Evolutionary conservation across 1,140 invertebrate genomes (phyloP).

Genomic region (Ceratina japonica): DNA sequence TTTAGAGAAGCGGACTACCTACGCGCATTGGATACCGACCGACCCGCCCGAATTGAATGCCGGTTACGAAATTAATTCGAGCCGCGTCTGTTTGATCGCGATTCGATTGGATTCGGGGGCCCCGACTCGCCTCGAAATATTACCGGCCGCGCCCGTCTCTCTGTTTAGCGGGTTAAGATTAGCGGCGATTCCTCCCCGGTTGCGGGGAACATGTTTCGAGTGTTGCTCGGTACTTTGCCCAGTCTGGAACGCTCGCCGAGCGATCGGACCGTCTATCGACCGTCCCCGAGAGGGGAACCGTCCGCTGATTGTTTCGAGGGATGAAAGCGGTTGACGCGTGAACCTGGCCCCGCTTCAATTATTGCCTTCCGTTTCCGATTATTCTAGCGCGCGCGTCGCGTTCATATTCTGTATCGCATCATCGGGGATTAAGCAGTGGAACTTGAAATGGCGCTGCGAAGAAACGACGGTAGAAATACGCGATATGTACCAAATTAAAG

Average conservation of each 20-base stretch:
- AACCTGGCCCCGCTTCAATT: not conserved
- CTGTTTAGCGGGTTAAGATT: constrained; percentile 24
- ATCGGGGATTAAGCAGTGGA: too few species aligned
- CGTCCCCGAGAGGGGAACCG: not conserved
- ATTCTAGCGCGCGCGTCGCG: too few species aligned
- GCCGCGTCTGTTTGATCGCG: constrained; percentile 38
- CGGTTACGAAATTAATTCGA: constrained; percentile 42
- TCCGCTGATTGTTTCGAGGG: not conserved
- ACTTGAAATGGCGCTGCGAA: not conserved
- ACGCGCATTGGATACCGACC: constrained; percentile 19
- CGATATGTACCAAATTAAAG: too few species aligned
- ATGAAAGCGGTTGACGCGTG: not conserved
- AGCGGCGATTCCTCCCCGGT: constrained; percentile 12
- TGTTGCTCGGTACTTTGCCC: constrained; percentile 12
- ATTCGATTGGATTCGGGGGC: constrained; percentile 37
- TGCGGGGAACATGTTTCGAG: constrained; percentile 26
- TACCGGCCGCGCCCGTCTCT: not conserved
- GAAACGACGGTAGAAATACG: too few species aligned
- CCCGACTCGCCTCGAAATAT: constrained; percentile 34
- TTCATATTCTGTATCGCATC: too few species aligned
- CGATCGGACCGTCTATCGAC: constrained; percentile 7
- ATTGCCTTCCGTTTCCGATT: not conserved
- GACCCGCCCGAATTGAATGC: constrained; percentile 32
- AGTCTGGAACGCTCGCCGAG: constrained; percentile 13
- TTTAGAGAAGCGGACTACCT: constrained; percentile 40